Base-by-base conservation (phyloP, 2,888 invertebrate species). In the Parnassius smintheus region DNA sequence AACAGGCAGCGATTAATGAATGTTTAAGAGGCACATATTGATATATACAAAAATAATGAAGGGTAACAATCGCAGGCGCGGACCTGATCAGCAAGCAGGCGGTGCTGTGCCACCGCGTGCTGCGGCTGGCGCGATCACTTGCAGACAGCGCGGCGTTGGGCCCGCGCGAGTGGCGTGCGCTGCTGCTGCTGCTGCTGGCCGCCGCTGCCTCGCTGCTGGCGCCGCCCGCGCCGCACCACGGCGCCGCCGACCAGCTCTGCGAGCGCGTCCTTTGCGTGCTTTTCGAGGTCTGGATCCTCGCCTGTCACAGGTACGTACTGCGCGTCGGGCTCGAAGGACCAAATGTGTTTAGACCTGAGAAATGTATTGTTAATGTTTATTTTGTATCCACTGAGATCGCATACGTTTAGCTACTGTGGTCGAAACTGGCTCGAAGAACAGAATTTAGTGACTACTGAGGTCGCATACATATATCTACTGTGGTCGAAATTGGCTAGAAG, bases 61-160 rank as follows among this genome's bases (percentile, higher is more conserved):
- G 25, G 25, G 2, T 25, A 25, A 25, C 25, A 3, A 7, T 25
- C 22, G 9, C 76, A 98, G 97, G 96, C 73, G 94, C 96, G 51
- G 98, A 98, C 83, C 95, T 96, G 8, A 97, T 97, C 71, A 97
- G 97, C 83, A 94, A 98, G 66, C 98, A 99, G 90, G 98, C 98
- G 0, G 96, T 99, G 2, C 92, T 98, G 0, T 98, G 98, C 83
- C 98, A 98, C 85, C 94, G 98, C 67, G 98, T 98, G 12, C 88
- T 98, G 50, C 93, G 98, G 44, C 95, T 97, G 3, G 91, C 98
- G 0, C 97, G 98, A 75, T 94, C 96, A 74, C 94, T 92, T 13
- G 92, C 86, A 1, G 89, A 81, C 54, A 76, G 83, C 49, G 91
- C 87, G 0, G 72, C 76, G 18, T 93, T 99, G 73, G 96, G 96